These are phyloP conservation scores for Danio kyathit DNA, from an alignment of 2,797 vertebrate species.

Conservation along the genomic window DNA sequence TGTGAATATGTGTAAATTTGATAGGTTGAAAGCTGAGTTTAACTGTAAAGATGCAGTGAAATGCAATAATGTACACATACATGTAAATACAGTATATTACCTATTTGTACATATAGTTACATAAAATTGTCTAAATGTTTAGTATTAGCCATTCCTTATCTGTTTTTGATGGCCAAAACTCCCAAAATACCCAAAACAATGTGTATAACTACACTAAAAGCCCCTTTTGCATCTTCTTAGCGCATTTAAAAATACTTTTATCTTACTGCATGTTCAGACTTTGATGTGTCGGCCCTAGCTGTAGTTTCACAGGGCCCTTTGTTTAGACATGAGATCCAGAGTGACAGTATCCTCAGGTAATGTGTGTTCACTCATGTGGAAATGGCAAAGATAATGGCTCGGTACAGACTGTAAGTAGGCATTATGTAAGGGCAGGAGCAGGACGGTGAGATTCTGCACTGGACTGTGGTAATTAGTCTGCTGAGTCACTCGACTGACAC, in stretches of 20 bases:
- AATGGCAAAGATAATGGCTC: slow-evolving; percentile 67
- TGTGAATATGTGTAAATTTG: neutral
- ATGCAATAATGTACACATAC: no score
- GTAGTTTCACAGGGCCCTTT: slow-evolving; percentile 32
- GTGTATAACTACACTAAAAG: neutral
- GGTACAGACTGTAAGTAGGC: slow-evolving; percentile 65
- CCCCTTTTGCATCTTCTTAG: neutral
- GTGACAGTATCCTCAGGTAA: slow-evolving; percentile 27
- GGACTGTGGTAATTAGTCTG: slow-evolving; percentile 72
- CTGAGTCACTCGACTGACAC: slow-evolving; percentile 74
- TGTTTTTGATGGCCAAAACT: neutral
- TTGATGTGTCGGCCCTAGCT: neutral
- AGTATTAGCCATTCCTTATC: neutral
- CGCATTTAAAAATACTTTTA: no score
- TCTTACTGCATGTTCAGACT: neutral
- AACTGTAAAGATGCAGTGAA: no score
- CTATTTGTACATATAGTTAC: no score
- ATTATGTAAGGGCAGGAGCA: slow-evolving; percentile 56
- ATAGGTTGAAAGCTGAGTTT: neutral
- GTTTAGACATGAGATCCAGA: slow-evolving; percentile 20
- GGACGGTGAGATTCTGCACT: slow-evolving; percentile 63
- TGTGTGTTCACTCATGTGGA: slow-evolving; percentile 40
- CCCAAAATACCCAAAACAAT: neutral
- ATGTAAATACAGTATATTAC: no score
- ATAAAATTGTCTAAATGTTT: neutral